These are phyloP conservation scores for Cliona cf. orientalis DNA, from an alignment of 37 sponge, comb jelly and placozoan species.

Conservation along the genomic window DNA sequence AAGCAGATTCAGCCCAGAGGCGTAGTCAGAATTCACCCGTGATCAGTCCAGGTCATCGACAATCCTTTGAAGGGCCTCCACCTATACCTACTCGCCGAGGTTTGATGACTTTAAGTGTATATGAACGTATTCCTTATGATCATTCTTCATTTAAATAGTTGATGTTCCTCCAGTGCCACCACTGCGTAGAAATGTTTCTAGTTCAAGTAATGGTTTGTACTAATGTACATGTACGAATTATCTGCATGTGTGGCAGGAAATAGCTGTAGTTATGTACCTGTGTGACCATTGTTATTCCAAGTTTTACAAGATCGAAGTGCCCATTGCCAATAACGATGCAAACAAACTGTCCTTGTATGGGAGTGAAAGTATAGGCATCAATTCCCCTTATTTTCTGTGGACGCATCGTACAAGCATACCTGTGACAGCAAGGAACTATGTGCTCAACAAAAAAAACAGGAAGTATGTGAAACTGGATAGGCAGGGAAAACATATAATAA, in stretches of 20 bases:
- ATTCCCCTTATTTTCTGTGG: no score
- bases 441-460: no score
- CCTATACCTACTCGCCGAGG: conserved; percentile 19
- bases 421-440: no score
- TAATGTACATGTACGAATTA: neutral
- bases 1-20: neutral
- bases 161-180: conserved; percentile 10
- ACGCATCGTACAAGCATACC: no score
- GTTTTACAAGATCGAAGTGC: no score
- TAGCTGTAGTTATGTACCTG: neutral
- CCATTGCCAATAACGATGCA: no score
- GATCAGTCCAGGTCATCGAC: neutral
- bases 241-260: neutral
- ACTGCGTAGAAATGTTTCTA: conserved; percentile 16
- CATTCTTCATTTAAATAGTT: neutral
- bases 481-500: no score
- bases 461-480: no score
- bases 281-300: neutral
- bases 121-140: neutral
- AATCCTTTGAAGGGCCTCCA: neutral
- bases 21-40: neutral
- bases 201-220: neutral
- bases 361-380: no score
- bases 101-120: neutral
- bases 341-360: no score